Base-by-base conservation (phyloP, 2,888 invertebrate species). In the Drosophila nr. medialis region DNA sequence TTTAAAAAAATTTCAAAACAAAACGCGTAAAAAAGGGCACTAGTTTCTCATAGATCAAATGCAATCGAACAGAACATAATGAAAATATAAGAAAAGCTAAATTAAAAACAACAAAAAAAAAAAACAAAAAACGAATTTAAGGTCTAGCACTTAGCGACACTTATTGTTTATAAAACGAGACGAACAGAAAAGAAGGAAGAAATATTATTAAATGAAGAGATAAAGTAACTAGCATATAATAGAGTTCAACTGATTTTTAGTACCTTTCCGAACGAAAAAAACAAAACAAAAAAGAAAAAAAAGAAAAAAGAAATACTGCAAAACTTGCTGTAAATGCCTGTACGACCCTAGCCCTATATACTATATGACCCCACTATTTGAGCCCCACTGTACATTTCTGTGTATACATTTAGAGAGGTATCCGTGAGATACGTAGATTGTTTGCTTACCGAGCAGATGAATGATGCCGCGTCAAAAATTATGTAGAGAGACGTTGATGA, bases 381-480 rank as follows among this genome's bases (percentile, higher is more conserved):
- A 72, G 30, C 30, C 71, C 80, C 75, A 67, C 82, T 91, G 92
- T 91, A 92, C 72, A 91, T 90, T 92, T 91, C 77, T 86, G 89
- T 91, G 91, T 91, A 91, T 83, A 92, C 83, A 86, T 80, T 83
- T 84, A 77, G 72, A 72, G 42, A 59, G 56, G 85, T 83, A 82
- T 83, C 81, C 67, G 24, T 32, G 42, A 78, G 78, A 75, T 81
- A 68, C 70, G 50, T 78, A 70, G 69, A 75, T 78, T 75, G 66
- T 82, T 82, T 84, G 86, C 83, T 80, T 59, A 64, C 32, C 58
- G 64, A 78, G 74, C 77, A 80, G 83, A 83, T 75, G 74, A 55
- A 76, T 24, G 45, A 75, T 72, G 77, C 70, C 86, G 83, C 72
- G 72, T 81, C 75, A 73, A 73, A 75, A 73, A 73, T 80, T 75